phyloP scores from a whole-genome alignment of 2,797 vertebrate genomes.

The Pangasius mekongensis region DNA sequence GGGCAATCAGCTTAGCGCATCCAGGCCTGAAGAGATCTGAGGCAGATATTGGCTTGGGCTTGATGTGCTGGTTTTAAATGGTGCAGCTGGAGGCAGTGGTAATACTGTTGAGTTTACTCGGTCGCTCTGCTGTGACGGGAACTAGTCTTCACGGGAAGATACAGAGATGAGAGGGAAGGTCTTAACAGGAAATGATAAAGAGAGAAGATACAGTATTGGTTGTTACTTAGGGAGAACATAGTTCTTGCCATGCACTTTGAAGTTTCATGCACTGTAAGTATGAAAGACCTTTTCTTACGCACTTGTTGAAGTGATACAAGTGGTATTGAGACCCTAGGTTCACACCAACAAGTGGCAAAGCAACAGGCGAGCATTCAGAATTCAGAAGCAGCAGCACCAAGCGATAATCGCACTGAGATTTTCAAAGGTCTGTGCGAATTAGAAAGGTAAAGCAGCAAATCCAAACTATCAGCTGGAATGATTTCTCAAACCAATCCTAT shows the following conservation, averaged over 20 bases:
- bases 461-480: neutral
- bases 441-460: neutral
- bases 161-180: slow-evolving; percentile 36
- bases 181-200: slow-evolving; percentile 18
- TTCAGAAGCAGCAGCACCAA: neutral
- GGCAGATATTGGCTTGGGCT: slow-evolving; percentile 23
- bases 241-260: slow-evolving; percentile 7
- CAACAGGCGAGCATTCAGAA: neutral
- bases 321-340: no score
- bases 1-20: slow-evolving; percentile 20
- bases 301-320: neutral
- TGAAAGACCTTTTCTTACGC: neutral
- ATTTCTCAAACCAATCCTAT: neutral
- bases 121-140: slow-evolving; percentile 27
- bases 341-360: neutral
- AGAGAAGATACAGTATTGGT: slow-evolving; percentile 11
- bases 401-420: neutral
- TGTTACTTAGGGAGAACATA: slow-evolving; percentile 13
- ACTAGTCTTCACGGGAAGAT: slow-evolving; percentile 36
- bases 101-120: slow-evolving; percentile 38
- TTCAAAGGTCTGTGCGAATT: neutral
- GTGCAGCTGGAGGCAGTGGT: slow-evolving; percentile 28
- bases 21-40: slow-evolving; percentile 28
- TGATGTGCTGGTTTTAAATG: slow-evolving; percentile 16
- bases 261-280: neutral